phyloP scores from a whole-genome alignment of 2,888 invertebrate genomes.

The Orgyia antiqua region DNA sequence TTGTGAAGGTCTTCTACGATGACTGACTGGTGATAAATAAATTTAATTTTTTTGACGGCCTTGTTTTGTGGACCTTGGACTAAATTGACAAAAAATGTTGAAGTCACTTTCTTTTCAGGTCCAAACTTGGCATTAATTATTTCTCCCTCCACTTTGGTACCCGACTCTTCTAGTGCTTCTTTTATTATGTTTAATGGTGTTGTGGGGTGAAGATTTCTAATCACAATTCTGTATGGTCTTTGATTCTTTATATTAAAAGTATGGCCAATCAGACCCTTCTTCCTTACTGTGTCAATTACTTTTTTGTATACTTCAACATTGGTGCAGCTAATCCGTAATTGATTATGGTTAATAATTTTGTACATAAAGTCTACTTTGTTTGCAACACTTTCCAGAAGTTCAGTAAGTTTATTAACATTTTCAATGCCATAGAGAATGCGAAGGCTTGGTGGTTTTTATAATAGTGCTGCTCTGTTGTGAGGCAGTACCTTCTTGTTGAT shows the following conservation, averaged over 20 bases:
- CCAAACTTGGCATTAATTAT: not conserved
- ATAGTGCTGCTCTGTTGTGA: not conserved
- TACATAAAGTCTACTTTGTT: constrained; percentile 1
- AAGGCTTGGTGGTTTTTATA: not conserved
- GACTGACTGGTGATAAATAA: constrained; percentile 11
- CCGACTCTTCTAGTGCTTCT: not conserved
- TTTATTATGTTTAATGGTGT: not conserved
- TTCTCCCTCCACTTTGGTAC: not conserved
- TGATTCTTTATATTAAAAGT: constrained; percentile 10
- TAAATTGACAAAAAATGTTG: constrained; percentile 2
- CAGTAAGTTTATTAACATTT: constrained; percentile 2
- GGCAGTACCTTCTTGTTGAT: not conserved
- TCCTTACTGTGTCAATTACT: not conserved
- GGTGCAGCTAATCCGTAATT: constrained; percentile 1
- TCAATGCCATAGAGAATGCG: constrained; percentile 3
- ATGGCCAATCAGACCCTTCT: constrained; percentile 8
- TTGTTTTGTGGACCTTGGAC: not conserved
- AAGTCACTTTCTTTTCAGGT: constrained; percentile 1
- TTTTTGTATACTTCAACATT: not conserved
- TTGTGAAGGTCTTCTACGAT: constrained; percentile 16
- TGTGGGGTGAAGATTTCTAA: constrained; percentile 10
- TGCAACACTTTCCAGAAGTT: not conserved
- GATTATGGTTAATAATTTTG: constrained; percentile 7
- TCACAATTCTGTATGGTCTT: constrained; percentile 6
- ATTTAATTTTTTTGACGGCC: constrained; percentile 1